phyloP scores from a whole-genome alignment of 2,113 vertebrate genomes.

The Symphodus melops region DNA sequence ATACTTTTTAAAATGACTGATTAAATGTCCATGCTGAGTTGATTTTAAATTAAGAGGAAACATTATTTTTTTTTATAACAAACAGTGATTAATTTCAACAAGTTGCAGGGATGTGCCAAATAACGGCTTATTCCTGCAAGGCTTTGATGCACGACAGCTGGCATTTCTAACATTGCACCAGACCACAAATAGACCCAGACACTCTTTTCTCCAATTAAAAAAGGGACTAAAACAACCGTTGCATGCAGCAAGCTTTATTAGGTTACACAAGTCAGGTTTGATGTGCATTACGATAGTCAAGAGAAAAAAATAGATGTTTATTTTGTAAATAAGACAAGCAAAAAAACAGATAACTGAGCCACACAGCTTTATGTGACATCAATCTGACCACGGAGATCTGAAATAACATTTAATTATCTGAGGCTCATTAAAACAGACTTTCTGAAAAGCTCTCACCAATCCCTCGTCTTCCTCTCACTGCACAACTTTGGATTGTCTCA shows the following conservation, averaged over 20 bases:
- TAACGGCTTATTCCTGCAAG: conserved; percentile 69
- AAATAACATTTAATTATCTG: conserved; percentile 75
- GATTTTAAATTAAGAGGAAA: not conserved
- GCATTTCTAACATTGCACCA: conserved; percentile 83
- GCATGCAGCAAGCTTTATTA: conserved; percentile 72
- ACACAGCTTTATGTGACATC: conserved; percentile 46
- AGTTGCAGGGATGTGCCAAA: conserved; percentile 64
- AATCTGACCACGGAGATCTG: conserved; percentile 45
- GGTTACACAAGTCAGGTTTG: conserved; percentile 63
- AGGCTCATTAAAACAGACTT: conserved; percentile 66
- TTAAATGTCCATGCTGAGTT: not conserved
- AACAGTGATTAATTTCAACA: conserved; percentile 63
- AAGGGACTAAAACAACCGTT: conserved; percentile 62
- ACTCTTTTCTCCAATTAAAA: conserved; percentile 82
- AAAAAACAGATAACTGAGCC: conserved; percentile 60
- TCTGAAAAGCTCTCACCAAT: conserved; percentile 49
- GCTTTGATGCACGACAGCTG: conserved; percentile 82
- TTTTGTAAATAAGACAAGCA: conserved; percentile 69
- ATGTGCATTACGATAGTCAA: conserved; percentile 47
- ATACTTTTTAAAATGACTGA: not conserved
- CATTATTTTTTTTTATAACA: conserved; percentile 9
- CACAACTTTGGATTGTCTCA: conserved; percentile 30
- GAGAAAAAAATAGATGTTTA: conserved; percentile 58
- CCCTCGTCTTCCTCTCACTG: conserved; percentile 4
- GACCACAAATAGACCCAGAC: conserved; percentile 84